phyloP scores from a whole-genome alignment of 2,113 vertebrate genomes.

The Xyliphius kryptos region DNA sequence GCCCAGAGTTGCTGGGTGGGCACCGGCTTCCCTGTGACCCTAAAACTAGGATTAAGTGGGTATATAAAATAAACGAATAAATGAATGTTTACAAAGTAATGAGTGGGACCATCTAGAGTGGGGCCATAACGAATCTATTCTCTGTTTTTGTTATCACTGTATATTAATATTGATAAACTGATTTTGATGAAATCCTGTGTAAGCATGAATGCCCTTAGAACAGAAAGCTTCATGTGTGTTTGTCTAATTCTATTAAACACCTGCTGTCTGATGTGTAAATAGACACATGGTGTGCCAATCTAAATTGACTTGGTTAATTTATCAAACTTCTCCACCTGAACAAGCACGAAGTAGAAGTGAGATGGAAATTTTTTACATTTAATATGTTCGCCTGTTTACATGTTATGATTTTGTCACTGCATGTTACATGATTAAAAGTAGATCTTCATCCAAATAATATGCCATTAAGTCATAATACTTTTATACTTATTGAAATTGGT shows the following conservation, averaged over 20 bases:
- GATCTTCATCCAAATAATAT: no score
- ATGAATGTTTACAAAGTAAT: no score
- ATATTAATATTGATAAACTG: not conserved
- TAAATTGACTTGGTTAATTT: slow-evolving; percentile 13
- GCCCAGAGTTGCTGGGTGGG: no score
- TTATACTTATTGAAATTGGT: no score
- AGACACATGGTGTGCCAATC: slow-evolving; percentile 2
- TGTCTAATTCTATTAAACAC: slow-evolving; percentile 14
- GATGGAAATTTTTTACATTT: no score
- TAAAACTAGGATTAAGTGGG: no score
- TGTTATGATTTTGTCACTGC: not conserved
- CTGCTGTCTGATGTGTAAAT: slow-evolving; percentile 7
- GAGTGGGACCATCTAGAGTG: no score
- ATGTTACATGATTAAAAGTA: not conserved
- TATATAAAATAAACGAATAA: no score
- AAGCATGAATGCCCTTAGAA: slow-evolving; percentile 57
- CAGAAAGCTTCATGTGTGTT: slow-evolving; percentile 5
- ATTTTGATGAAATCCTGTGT: not conserved
- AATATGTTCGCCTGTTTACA: not conserved
- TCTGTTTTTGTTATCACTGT: no score
- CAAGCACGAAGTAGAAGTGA: slow-evolving; percentile 3
- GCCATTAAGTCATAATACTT: no score
- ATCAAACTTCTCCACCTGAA: slow-evolving; percentile 4
- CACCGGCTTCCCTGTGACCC: no score
- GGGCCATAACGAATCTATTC: no score